These are phyloP conservation scores for Sterna hirundo DNA, from an alignment of 2,113 vertebrate genomes.

Conservation along the genomic window DNA sequence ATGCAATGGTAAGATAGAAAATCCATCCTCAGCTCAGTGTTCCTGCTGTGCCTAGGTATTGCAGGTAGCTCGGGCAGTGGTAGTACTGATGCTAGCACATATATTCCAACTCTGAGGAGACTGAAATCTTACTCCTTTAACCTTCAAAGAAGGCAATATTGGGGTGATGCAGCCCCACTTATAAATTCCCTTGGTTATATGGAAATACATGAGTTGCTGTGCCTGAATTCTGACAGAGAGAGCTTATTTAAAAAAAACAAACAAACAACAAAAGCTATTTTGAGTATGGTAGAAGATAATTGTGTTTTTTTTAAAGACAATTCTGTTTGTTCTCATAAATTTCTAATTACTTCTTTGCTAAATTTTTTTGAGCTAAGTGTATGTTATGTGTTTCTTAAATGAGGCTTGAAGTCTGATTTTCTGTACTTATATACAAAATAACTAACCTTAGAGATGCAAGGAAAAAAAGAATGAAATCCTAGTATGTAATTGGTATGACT, in stretches of 20 bases:
- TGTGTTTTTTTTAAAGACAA: background rate
- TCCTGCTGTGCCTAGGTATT: background rate
- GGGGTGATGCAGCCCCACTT: background rate
- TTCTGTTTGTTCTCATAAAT: background rate
- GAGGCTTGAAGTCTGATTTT: conserved; percentile 15
- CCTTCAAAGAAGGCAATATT: background rate
- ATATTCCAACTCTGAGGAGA: background rate
- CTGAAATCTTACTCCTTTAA: background rate
- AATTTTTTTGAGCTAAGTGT: background rate
- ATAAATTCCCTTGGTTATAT: background rate
- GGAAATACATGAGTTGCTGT: background rate
- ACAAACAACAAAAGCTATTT: background rate
- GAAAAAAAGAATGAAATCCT: background rate
- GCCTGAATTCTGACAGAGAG: background rate
- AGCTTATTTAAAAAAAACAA: background rate
- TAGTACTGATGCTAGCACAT: background rate
- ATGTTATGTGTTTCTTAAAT: background rate
- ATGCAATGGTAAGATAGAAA: background rate
- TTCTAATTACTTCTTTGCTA: background rate
- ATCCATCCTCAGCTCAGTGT: background rate
- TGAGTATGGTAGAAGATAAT: background rate
- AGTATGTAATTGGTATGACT: background rate
- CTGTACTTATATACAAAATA: background rate
- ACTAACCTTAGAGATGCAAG: background rate
- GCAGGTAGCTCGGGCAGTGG: background rate